Conservation (phyloP, 2,113 vertebrate species). For the Zosterops pallidus region DNA sequence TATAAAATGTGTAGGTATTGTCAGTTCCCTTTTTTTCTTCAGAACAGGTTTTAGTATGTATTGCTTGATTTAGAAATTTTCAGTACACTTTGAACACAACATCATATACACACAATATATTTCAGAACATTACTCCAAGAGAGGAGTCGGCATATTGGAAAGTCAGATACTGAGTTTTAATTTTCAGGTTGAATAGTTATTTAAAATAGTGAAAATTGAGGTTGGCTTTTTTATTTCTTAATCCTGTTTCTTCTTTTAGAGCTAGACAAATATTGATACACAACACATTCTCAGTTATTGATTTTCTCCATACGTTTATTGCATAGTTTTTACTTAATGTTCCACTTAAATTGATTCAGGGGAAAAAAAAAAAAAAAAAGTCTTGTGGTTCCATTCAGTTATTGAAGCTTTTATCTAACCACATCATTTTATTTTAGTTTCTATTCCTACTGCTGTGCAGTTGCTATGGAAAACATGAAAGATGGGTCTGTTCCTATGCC, state of each 20-base stretch:
- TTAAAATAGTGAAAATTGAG: slow-evolving; percentile 71
- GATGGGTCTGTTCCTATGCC: background rate
- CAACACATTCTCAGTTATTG: slow-evolving; percentile 57
- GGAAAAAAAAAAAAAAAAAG: background rate
- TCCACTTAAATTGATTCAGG: slow-evolving; percentile 31
- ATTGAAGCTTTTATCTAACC: slow-evolving; percentile 8
- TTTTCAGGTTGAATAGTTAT: slow-evolving; percentile 72
- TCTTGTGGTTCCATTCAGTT: slow-evolving; percentile 19
- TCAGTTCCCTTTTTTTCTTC: background rate
- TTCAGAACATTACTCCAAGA: slow-evolving; percentile 56
- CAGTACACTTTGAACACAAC: slow-evolving; percentile 8
- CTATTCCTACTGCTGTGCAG: background rate
- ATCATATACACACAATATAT: slow-evolving; percentile 38
- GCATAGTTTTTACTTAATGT: slow-evolving; percentile 60
- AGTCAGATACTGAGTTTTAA: slow-evolving; percentile 68
- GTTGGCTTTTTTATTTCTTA: slow-evolving; percentile 70
- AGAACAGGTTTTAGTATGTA: slow-evolving; percentile 17
- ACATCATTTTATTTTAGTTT: slow-evolving; percentile 21
- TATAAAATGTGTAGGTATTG: slow-evolving; percentile 2
- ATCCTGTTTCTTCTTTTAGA: slow-evolving; percentile 62
- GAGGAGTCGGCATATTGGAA: slow-evolving; percentile 60
- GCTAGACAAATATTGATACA: slow-evolving; percentile 65
- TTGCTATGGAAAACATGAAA: slow-evolving; percentile 45
- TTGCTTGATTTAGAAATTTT: slow-evolving; percentile 56
- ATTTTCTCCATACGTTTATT: slow-evolving; percentile 59